Evolutionary conservation across 2,797 vertebrate genomes (phyloP).

Genomic region (Phylloscopus collybita): DNA sequence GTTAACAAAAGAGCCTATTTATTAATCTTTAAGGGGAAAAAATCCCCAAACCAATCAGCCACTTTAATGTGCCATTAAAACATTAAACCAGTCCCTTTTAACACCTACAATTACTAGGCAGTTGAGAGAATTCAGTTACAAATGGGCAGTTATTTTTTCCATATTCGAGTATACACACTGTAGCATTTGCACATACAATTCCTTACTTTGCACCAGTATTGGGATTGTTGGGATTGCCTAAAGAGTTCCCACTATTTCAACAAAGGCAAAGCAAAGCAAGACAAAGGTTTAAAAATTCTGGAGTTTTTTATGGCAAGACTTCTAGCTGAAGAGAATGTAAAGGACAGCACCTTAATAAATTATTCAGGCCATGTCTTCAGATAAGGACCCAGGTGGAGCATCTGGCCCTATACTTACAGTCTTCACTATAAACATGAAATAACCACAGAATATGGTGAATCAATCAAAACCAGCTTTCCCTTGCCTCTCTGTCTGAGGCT

Average conservation of each 20-base stretch:
- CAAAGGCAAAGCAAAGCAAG: not conserved
- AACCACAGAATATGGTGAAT: constrained; percentile 20
- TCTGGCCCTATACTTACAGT: not conserved
- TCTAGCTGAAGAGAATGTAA: not conserved
- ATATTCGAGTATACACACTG: not conserved
- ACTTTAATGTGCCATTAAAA: not conserved
- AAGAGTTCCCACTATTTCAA: not conserved
- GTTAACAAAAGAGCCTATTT: not conserved
- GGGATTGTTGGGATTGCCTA: not conserved
- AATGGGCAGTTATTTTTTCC: not conserved
- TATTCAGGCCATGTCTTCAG: constrained; percentile 27
- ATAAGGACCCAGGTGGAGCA: constrained; percentile 31
- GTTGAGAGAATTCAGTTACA: not conserved
- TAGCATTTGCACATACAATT: rapidly evolving
- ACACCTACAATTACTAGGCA: not conserved
- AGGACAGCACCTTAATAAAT: constrained; percentile 24
- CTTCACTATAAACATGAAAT: constrained; percentile 11
- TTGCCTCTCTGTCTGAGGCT: not conserved
- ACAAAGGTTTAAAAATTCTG: not conserved
- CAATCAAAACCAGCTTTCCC: constrained; percentile 4
- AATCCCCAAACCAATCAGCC: not conserved
- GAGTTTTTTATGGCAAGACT: not conserved
- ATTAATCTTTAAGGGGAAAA: not conserved
- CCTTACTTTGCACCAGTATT: not conserved
- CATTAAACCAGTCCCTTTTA: not conserved